phyloP scores from a whole-genome alignment of 2,113 vertebrate species.

The Brachirus orientalis region DNA sequence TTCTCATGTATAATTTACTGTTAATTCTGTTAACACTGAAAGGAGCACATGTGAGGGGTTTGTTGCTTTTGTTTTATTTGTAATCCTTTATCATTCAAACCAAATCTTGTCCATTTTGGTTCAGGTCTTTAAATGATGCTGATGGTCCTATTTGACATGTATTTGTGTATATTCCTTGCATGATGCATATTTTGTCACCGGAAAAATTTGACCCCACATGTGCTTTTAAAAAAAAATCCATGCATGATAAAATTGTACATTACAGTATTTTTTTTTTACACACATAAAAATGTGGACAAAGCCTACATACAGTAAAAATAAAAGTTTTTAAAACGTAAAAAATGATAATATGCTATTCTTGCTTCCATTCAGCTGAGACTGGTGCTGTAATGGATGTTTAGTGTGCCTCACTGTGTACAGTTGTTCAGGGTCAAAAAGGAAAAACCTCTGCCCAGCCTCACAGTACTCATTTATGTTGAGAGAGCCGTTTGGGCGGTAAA shows the following conservation, averaged over 20 bases:
- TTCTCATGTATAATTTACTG: conserved; percentile 76
- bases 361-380: conserved; percentile 9
- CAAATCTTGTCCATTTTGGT: conserved; percentile 5
- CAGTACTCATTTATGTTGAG: conserved; percentile 59
- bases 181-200: too few relatives aligned
- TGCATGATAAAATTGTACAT: neutral
- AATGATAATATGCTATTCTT: neutral
- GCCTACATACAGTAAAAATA: too few relatives aligned
- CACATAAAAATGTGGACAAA: too few relatives aligned
- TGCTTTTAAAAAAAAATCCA: too few relatives aligned
- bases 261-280: neutral
- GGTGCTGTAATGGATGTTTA: conserved; percentile 35
- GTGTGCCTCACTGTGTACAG: conserved; percentile 28
- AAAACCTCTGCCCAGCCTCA: conserved; percentile 32
- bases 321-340: conserved; percentile 2
- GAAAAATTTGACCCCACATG: too few relatives aligned
- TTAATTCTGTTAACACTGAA: conserved; percentile 67
- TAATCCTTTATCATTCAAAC: conserved; percentile 45
- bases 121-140: conserved; percentile 7
- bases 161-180: neutral
- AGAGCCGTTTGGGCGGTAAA: conserved; percentile 60
- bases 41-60: conserved; percentile 35
- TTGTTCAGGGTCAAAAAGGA: conserved; percentile 31
- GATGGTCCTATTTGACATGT: neutral
- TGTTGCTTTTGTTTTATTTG: conserved; percentile 48